Conservation (phyloP, 2,888 invertebrate species). For the Bimastos eiseni region DNA sequence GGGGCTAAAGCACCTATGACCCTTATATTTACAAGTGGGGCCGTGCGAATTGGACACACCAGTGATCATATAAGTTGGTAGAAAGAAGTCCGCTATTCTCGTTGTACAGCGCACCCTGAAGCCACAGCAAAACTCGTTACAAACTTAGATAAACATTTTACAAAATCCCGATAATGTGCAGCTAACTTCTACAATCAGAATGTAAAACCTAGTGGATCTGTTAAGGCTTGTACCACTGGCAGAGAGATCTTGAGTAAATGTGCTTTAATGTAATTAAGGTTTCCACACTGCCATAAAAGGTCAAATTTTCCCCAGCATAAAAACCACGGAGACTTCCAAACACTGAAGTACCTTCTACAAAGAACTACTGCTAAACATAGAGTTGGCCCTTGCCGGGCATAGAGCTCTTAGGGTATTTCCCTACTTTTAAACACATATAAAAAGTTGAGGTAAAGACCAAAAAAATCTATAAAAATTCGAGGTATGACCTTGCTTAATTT, state of each 20-base stretch:
- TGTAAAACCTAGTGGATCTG: background rate
- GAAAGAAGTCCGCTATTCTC: background rate
- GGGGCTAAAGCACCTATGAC: background rate
- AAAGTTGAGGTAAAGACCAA: conserved; percentile 2
- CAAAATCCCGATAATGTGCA: background rate
- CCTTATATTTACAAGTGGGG: background rate
- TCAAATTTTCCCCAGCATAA: background rate
- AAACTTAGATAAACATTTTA: background rate
- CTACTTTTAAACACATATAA: background rate
- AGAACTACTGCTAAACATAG: background rate
- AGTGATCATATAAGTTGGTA: background rate
- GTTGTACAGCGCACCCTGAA: background rate
- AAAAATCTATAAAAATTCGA: background rate
- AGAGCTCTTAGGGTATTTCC: background rate
- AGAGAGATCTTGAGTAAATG: background rate
- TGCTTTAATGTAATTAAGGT: background rate
- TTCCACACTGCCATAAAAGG: background rate
- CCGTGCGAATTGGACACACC: background rate
- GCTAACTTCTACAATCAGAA: background rate
- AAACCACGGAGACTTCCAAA: background rate
- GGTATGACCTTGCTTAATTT: background rate
- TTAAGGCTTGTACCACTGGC: background rate
- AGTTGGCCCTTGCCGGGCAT: background rate
- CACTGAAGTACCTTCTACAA: background rate
- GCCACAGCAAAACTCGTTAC: background rate